Evolutionary conservation across 2,888 invertebrate genomes (phyloP).

Genomic region (Zaprionus bogoriensis): DNA sequence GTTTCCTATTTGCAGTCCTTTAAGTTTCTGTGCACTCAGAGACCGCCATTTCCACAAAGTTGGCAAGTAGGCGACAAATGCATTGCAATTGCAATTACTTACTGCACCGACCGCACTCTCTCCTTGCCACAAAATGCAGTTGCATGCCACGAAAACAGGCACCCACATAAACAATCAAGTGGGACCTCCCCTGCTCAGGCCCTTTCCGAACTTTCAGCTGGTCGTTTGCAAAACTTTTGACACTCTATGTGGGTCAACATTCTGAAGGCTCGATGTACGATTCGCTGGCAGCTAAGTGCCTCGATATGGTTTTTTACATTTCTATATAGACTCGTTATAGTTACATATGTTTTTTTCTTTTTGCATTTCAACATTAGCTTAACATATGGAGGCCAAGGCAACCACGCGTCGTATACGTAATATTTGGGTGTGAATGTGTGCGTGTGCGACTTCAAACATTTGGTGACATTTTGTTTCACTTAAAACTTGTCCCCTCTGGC

Average conservation of each 20-base stretch:
- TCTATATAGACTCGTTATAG: conserved; percentile 19
- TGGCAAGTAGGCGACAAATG: background rate
- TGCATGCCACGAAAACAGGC: conserved; percentile 15
- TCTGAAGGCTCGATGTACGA: conserved; percentile 6
- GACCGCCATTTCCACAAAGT: background rate
- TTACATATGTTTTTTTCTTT: background rate
- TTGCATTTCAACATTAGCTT: conserved; percentile 12
- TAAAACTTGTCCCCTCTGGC: background rate
- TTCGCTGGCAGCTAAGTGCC: conserved; percentile 10
- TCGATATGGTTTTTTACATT: conserved; percentile 8
- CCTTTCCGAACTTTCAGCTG: conserved; percentile 9
- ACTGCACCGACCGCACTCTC: background rate
- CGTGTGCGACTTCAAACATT: conserved; percentile 6
- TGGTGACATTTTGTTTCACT: background rate
- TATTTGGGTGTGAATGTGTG: background rate
- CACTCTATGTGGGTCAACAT: conserved; percentile 53
- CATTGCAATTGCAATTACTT: background rate
- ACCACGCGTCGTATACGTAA: conserved; percentile 29
- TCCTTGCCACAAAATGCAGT: background rate
- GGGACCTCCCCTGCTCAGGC: background rate
- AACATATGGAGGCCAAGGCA: conserved; percentile 6
- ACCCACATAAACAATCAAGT: conserved; percentile 15
- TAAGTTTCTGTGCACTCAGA: background rate
- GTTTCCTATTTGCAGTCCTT: background rate
- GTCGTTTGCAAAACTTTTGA: conserved; percentile 40